Conservation (phyloP, 2,888 invertebrate species). For the Epistrophe grossulariae region DNA sequence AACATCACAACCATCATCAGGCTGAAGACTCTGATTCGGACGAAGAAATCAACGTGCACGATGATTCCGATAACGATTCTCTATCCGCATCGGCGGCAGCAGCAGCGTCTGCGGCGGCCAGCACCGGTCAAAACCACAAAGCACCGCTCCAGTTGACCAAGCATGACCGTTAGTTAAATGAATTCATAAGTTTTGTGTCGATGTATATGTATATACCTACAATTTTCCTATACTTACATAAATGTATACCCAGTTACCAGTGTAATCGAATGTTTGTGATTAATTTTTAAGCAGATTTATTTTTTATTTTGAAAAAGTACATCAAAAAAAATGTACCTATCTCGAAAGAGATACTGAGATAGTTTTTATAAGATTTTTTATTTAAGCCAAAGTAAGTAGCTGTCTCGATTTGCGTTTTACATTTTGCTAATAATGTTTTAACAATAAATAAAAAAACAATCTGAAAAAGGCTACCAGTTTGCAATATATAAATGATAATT, state of each 20-base stretch:
- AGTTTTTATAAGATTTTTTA: slow-evolving; percentile 39
- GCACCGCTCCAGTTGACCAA: slow-evolving; percentile 82
- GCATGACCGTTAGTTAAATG: slow-evolving; percentile 81
- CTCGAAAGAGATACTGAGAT: slow-evolving; percentile 12
- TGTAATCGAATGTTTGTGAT: slow-evolving; percentile 76
- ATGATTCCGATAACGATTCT: slow-evolving; percentile 85
- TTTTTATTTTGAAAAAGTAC: slow-evolving; percentile 32
- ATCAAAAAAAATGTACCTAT: slow-evolving; percentile 6
- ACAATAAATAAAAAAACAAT: background rate
- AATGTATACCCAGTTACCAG: slow-evolving; percentile 50
- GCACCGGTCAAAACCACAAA: slow-evolving; percentile 72
- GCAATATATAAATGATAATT: slow-evolving; percentile 59
- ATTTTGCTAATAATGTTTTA: slow-evolving; percentile 5
- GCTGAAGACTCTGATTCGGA: slow-evolving; percentile 82
- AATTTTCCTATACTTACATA: slow-evolving; percentile 22
- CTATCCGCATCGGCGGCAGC: slow-evolving; percentile 63
- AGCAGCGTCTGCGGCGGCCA: slow-evolving; percentile 74
- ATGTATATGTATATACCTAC: background rate
- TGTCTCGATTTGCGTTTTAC: slow-evolving; percentile 24
- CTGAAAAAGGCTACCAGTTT: slow-evolving; percentile 62
- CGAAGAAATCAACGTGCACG: slow-evolving; percentile 94
- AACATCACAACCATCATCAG: slow-evolving; percentile 62
- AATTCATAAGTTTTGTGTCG: slow-evolving; percentile 9
- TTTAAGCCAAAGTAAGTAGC: slow-evolving; percentile 72
- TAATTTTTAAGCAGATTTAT: slow-evolving; percentile 62